Conservation (phyloP, 2,888 invertebrate species). For the Ommatoiulus sabulosus region DNA sequence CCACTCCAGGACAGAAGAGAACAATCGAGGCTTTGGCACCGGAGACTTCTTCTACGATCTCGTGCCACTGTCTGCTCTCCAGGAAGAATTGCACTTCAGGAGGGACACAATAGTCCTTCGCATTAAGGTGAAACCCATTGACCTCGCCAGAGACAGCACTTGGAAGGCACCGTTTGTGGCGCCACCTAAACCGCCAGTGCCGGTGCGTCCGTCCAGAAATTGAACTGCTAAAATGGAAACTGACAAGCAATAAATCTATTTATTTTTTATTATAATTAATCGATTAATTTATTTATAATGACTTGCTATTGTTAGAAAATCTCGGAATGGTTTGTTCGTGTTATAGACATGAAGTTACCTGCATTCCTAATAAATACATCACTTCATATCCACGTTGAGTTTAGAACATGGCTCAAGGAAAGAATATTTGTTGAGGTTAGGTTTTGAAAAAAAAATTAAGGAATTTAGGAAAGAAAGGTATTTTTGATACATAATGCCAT, state of each 20-base stretch:
- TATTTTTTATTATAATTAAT: not conserved
- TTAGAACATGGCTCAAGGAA: too few relatives aligned
- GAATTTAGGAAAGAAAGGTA: too few relatives aligned
- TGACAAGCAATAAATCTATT: not conserved
- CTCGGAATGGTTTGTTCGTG: too few relatives aligned
- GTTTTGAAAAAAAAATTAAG: too few relatives aligned
- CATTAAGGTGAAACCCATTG: not conserved
- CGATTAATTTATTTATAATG: not conserved
- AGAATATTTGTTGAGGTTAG: too few relatives aligned
- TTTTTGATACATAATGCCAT: too few relatives aligned
- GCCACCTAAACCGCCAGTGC: not conserved
- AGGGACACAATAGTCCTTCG: not conserved
- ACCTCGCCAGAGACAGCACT: not conserved
- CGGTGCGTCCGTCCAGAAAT: not conserved
- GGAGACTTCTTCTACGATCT: constrained; percentile 38
- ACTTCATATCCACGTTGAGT: too few relatives aligned
- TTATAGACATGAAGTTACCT: too few relatives aligned
- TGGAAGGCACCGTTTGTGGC: not conserved
- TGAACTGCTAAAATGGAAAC: not conserved
- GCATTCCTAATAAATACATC: too few relatives aligned
- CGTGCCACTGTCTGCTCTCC: not conserved
- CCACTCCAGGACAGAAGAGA: not conserved
- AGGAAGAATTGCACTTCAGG: constrained; percentile 3
- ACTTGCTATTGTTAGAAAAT: too few relatives aligned
- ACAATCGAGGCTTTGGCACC: not conserved